Evolutionary conservation across 1,140 invertebrate genomes (phyloP).

Genomic region (Vanessa tameamea): DNA sequence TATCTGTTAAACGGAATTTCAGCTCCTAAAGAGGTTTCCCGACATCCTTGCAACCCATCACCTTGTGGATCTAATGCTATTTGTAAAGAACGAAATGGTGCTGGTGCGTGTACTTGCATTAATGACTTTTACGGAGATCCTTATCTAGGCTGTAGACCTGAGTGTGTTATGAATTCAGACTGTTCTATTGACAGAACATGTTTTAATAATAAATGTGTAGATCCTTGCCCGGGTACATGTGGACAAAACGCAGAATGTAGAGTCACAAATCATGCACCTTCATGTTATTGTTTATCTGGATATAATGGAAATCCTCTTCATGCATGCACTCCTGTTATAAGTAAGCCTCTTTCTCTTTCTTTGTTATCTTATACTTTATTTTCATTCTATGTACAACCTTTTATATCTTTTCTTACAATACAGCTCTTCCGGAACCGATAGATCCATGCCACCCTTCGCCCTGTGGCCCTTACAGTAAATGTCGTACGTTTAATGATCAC

Average conservation of each 20-base stretch:
- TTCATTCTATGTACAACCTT: conserved; percentile 55
- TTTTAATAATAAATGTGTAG: conserved; percentile 89
- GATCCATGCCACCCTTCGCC: conserved; percentile 90
- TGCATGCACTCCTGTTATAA: conserved; percentile 85
- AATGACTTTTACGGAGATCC: conserved; percentile 92
- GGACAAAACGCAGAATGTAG: conserved; percentile 91
- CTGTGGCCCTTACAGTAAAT: conserved; percentile 90
- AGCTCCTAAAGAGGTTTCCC: conserved; percentile 73
- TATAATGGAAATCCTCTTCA: conserved; percentile 88
- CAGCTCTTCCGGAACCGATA: conserved; percentile 81
- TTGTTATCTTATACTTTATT: conserved; percentile 58
- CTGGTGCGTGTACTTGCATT: conserved; percentile 89
- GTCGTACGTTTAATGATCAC: conserved; percentile 85
- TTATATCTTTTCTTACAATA: conserved; percentile 57
- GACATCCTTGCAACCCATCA: conserved; percentile 89
- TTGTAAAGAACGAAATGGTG: conserved; percentile 88
- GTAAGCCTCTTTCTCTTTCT: conserved; percentile 81
- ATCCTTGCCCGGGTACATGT: conserved; percentile 90
- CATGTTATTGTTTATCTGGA: conserved; percentile 88
- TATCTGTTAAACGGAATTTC: conserved; percentile 54
- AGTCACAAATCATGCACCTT: conserved; percentile 90
- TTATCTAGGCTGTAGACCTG: conserved; percentile 88
- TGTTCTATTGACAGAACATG: conserved; percentile 88
- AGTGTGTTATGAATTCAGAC: conserved; percentile 91
- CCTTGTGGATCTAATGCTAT: conserved; percentile 91